These are phyloP conservation scores for Lithophane semibrunnea DNA, from an alignment of 2,888 invertebrate species.

Conservation along the genomic window DNA sequence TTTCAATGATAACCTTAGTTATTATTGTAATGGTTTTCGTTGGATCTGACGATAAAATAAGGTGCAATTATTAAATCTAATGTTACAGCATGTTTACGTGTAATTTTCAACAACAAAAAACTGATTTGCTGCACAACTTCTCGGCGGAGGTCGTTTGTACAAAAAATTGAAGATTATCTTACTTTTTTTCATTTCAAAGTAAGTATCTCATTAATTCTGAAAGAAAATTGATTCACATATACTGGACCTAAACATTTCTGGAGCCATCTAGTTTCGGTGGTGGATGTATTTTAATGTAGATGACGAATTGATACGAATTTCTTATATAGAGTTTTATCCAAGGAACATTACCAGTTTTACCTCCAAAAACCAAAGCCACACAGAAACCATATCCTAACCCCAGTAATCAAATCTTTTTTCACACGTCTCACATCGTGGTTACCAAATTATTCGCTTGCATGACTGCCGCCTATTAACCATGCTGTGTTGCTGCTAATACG, in stretches of 20 bases:
- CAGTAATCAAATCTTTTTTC: slow-evolving; percentile 35
- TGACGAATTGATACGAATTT: too few relatives aligned
- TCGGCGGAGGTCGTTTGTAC: neutral
- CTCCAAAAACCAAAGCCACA: neutral
- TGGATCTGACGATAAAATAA: slow-evolving; percentile 34
- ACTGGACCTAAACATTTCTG: neutral
- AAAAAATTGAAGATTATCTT: neutral
- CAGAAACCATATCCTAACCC: neutral
- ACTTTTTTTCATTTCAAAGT: neutral
- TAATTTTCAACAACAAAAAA: neutral
- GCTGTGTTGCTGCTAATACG: slow-evolving; percentile 58
- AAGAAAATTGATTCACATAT: neutral
- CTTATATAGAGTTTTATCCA: too few relatives aligned
- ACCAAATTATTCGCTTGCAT: slow-evolving; percentile 70
- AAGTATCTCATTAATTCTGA: neutral
- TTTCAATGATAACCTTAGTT: slow-evolving; percentile 35
- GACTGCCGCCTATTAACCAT: slow-evolving; percentile 66
- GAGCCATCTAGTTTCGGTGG: too few relatives aligned
- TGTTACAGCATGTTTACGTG: slow-evolving; percentile 8
- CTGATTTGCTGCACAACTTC: neutral
- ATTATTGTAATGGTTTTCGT: slow-evolving; percentile 50
- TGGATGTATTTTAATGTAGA: too few relatives aligned
- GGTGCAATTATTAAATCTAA: slow-evolving; percentile 20
- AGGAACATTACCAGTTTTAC: neutral
- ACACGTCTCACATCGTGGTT: slow-evolving; percentile 47